Evolutionary conservation across 2,113 vertebrate species (phyloP).

Genomic region (Jaculus jaculus): DNA sequence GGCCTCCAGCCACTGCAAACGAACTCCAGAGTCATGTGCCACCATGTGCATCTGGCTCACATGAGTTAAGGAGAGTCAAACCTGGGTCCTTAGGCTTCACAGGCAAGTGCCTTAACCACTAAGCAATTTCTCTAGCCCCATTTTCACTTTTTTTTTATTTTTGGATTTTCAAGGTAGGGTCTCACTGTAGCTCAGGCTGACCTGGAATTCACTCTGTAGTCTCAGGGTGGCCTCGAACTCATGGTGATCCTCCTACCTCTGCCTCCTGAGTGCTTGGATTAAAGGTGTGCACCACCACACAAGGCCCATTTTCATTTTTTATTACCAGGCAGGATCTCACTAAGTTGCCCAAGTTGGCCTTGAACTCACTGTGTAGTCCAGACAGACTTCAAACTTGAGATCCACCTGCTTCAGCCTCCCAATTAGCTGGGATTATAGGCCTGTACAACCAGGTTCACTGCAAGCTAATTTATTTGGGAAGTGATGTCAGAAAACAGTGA

Average conservation of each 20-base stretch:
- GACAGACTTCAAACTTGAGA: not conserved
- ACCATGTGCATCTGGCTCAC: not conserved
- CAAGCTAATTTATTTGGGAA: conserved; percentile 12
- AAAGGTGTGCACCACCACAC: no score
- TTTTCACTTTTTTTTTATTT: no score
- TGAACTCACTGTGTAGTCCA: not conserved
- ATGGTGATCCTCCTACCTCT: no score
- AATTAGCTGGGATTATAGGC: not conserved
- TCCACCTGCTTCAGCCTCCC: not conserved
- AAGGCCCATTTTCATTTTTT: not conserved
- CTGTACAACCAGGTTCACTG: not conserved
- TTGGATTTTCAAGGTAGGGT: no score
- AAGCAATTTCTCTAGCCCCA: not conserved
- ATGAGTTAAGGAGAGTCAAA: not conserved
- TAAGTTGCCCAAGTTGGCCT: not conserved
- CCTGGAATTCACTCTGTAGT: no score
- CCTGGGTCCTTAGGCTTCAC: not conserved
- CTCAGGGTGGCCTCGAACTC: no score
- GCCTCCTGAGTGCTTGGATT: no score
- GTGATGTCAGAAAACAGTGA: not conserved
- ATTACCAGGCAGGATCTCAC: not conserved
- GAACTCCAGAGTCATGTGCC: no score
- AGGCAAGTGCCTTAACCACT: not conserved
- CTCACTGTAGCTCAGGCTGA: no score
- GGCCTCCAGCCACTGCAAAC: no score